Conservation (phyloP, 1,140 invertebrate genomes). For the Bombus turneri region DNA sequence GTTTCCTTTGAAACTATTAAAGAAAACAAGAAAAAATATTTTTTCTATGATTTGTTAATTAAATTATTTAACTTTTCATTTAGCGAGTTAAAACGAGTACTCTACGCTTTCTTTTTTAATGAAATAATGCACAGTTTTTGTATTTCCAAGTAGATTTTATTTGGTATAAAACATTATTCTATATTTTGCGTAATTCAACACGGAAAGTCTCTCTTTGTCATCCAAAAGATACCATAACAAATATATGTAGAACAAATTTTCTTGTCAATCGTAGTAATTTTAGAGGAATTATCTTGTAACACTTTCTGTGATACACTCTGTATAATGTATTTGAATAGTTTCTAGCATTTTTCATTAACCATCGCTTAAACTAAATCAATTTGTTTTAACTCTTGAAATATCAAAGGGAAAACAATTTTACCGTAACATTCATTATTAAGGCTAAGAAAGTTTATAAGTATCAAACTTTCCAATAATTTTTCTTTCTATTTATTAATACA, state of each 20-base stretch:
- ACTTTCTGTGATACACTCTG: background rate
- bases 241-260: background rate
- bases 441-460: background rate
- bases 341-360: background rate
- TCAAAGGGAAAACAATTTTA: background rate
- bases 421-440: background rate
- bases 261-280: background rate
- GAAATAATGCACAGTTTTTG: background rate
- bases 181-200: background rate
- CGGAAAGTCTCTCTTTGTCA: too few species aligned
- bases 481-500: background rate
- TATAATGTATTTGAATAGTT: slow-evolving; percentile 23
- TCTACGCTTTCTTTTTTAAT: background rate
- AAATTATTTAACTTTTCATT: background rate
- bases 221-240: background rate
- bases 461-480: background rate
- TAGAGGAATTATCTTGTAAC: background rate
- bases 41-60: background rate
- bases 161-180: background rate
- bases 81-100: too few species aligned
- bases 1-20: background rate
- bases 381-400: slow-evolving; percentile 22
- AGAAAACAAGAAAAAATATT: background rate
- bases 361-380: background rate
- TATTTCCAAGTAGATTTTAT: background rate